Evolutionary conservation across 2,113 vertebrate genomes (phyloP).

Genomic region (Poicephalus meyeri): DNA sequence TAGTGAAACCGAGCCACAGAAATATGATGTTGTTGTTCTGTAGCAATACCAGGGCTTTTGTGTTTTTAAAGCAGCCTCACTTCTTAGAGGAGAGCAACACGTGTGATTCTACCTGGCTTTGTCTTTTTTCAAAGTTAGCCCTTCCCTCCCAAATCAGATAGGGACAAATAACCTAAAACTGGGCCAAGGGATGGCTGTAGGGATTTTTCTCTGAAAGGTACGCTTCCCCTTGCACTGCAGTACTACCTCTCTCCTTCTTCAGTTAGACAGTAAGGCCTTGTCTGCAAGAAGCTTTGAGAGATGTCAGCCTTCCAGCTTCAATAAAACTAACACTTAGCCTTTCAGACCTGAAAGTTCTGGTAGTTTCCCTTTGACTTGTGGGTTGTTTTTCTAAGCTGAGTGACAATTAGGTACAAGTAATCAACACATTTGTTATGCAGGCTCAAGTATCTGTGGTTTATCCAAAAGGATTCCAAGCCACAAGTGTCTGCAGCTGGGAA

Average conservation of each 20-base stretch:
- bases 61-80: not conserved
- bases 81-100: not conserved
- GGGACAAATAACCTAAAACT: not conserved
- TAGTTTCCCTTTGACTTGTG: not conserved
- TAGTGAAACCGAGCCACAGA: not conserved
- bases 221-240: not conserved
- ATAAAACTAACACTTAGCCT: not conserved
- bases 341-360: not conserved
- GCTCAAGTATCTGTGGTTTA: slow-evolving; percentile 18
- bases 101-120: fast-evolving
- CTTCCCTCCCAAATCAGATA: not conserved
- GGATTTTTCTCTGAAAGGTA: not conserved
- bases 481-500: not conserved
- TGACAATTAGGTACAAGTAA: not conserved
- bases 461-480: not conserved
- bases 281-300: not conserved
- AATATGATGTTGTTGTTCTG: not conserved
- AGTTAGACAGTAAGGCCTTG: not conserved
- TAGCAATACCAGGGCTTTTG: not conserved
- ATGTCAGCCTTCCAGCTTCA: not conserved
- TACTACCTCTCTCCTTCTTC: not conserved
- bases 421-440: not conserved
- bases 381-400: not conserved
- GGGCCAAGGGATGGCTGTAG: not conserved
- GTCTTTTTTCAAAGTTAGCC: not conserved